phyloP scores from a whole-genome alignment of 2,888 invertebrate genomes.

The Chrysomela aeneicollis region DNA sequence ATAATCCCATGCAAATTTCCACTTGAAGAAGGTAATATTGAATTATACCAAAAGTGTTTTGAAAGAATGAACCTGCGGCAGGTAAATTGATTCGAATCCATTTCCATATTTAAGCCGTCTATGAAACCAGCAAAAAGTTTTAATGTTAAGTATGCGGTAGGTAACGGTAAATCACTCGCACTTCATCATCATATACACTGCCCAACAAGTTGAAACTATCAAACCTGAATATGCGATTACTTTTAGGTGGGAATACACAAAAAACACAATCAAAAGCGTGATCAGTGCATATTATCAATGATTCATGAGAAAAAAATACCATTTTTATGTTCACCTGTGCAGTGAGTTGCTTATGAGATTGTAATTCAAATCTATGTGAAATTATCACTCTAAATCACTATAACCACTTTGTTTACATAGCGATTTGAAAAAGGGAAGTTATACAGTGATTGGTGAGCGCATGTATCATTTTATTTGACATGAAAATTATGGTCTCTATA shows the following conservation, averaged over 20 bases:
- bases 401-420: too few relatives aligned
- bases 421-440: too few relatives aligned
- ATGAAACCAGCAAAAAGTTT: not conserved
- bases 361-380: not conserved
- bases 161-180: constrained; percentile 17
- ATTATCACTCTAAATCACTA: too few relatives aligned
- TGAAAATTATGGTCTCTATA: not conserved
- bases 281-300: too few relatives aligned
- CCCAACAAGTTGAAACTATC: too few relatives aligned
- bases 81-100: constrained; percentile 37
- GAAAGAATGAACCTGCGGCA: constrained; percentile 35
- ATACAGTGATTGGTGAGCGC: not conserved
- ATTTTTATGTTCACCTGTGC: too few relatives aligned
- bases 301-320: too few relatives aligned
- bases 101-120: constrained; percentile 27
- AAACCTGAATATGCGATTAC: too few relatives aligned
- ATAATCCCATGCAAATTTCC: constrained; percentile 38
- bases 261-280: too few relatives aligned
- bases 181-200: constrained; percentile 9
- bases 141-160: not conserved
- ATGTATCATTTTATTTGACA: not conserved
- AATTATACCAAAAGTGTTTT: constrained; percentile 37
- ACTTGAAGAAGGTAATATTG: constrained; percentile 35
- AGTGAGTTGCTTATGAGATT: too few relatives aligned
- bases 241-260: too few relatives aligned